A percentile compares a stretch with the other conserved stretches of the same genome.
Conservation (phyloP, 2,113 vertebrate species). For the Chaenogobius annularis region DNA sequence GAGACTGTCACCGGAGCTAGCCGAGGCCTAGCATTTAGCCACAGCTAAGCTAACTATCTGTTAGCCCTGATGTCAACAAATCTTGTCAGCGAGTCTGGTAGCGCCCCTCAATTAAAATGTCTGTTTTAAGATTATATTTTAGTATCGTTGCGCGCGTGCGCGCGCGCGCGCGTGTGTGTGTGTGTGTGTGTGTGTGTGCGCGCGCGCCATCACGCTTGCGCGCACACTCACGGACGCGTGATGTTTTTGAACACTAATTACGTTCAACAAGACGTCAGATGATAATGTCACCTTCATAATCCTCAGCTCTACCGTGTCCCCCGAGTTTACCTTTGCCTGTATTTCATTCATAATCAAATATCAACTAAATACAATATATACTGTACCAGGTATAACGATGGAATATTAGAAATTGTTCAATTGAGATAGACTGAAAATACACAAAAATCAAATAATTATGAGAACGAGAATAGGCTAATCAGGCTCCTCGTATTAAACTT, state of each 20-base stretch:
- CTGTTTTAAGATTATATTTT: too few species aligned
- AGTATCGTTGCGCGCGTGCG: not conserved
- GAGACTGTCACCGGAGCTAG: conserved; percentile 12
- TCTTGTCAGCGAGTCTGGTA: not conserved
- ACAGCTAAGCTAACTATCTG: conserved; percentile 41
- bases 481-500: too few species aligned
- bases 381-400: too few species aligned
- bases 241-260: conserved; percentile 12
- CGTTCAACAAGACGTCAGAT: conserved; percentile 22
- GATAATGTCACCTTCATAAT: conserved; percentile 31
- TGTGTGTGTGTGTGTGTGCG: not conserved
- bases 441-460: too few species aligned
- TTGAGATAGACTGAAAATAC: too few species aligned
- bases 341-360: too few species aligned
- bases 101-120: too few species aligned
- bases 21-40: conserved; percentile 46
- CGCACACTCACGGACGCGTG: too few species aligned
- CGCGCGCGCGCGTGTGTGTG: not conserved
- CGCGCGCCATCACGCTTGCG: too few species aligned
- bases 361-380: too few species aligned
- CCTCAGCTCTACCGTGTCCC: not conserved
- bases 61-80: conserved; percentile 30
- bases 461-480: too few species aligned
- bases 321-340: not conserved
- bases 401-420: too few species aligned